A percentile compares a stretch with the other conserved stretches of the same genome.
Conservation (phyloP, 2,797 vertebrate species). For the Diglossa cyanea region DNA sequence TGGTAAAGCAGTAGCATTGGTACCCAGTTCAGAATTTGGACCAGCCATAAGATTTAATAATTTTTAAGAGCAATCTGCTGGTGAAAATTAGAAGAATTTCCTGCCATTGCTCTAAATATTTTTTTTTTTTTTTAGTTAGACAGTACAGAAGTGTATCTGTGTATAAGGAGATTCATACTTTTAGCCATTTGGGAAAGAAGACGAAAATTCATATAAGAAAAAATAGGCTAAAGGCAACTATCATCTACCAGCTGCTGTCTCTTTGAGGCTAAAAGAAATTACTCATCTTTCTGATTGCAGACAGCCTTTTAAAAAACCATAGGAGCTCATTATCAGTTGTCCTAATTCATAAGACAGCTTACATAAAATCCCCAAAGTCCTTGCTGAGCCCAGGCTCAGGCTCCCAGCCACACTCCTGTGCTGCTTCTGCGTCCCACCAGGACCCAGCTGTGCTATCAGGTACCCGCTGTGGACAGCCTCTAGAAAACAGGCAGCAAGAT, state of each 20-base stretch:
- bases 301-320: background rate
- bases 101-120: background rate
- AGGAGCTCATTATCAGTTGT: background rate
- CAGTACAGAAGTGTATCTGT: background rate
- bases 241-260: background rate
- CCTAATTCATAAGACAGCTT: background rate
- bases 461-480: background rate
- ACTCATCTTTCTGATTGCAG: background rate
- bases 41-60: background rate
- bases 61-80: background rate
- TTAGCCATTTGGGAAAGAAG: background rate
- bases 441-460: background rate
- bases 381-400: background rate
- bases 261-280: background rate
- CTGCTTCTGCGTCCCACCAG: background rate
- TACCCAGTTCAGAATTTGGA: background rate
- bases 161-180: background rate
- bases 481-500: background rate
- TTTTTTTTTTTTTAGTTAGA: background rate
- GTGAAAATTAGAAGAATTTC: background rate
- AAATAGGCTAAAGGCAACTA: background rate
- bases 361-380: background rate
- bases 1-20: background rate
- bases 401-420: background rate
- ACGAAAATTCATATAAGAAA: background rate